phyloP scores from a whole-genome alignment of 2,888 invertebrate species.

The Myathropa florea region DNA sequence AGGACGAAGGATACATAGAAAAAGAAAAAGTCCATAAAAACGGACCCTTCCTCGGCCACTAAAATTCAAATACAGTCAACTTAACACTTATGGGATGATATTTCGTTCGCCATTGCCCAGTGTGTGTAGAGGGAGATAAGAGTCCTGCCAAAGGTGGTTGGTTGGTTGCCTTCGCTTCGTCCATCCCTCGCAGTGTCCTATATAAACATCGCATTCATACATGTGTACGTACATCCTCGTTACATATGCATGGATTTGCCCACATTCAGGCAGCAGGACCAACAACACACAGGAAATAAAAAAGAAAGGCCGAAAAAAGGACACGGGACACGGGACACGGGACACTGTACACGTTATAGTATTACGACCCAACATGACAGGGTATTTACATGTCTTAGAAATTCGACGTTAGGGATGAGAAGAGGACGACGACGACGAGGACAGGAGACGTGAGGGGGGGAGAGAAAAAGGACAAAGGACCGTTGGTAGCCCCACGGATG shows the following conservation, averaged over 20 bases:
- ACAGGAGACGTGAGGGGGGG: neutral
- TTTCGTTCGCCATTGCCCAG: slow-evolving; percentile 65
- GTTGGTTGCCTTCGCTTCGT: slow-evolving; percentile 26
- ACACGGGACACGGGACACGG: neutral
- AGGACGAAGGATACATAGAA: neutral
- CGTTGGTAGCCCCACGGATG: slow-evolving; percentile 63
- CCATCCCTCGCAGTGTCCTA: slow-evolving; percentile 25
- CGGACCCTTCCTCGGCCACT: slow-evolving; percentile 63
- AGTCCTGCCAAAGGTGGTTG: slow-evolving; percentile 56
- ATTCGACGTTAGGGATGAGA: slow-evolving; percentile 17
- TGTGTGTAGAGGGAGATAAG: slow-evolving; percentile 3
- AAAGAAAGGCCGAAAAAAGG: slow-evolving; percentile 21
- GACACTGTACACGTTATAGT: slow-evolving; percentile 38
- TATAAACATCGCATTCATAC: neutral
- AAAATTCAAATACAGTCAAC: slow-evolving; percentile 71
- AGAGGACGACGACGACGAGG: neutral
- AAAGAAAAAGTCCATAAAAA: slow-evolving; percentile 35
- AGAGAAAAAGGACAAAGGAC: slow-evolving; percentile 67
- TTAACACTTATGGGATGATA: slow-evolving; percentile 63
- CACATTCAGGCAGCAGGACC: slow-evolving; percentile 20
- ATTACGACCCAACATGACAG: slow-evolving; percentile 71
- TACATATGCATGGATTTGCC: slow-evolving; percentile 69
- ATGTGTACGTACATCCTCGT: slow-evolving; percentile 41
- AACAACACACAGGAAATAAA: slow-evolving; percentile 13
- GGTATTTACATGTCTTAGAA: slow-evolving; percentile 72